Percentiles rank a stretch among this genome's conserved stretches.
phyloP scores from a whole-genome alignment of 1,140 invertebrate species.

The Aporrectodea caliginosa region DNA sequence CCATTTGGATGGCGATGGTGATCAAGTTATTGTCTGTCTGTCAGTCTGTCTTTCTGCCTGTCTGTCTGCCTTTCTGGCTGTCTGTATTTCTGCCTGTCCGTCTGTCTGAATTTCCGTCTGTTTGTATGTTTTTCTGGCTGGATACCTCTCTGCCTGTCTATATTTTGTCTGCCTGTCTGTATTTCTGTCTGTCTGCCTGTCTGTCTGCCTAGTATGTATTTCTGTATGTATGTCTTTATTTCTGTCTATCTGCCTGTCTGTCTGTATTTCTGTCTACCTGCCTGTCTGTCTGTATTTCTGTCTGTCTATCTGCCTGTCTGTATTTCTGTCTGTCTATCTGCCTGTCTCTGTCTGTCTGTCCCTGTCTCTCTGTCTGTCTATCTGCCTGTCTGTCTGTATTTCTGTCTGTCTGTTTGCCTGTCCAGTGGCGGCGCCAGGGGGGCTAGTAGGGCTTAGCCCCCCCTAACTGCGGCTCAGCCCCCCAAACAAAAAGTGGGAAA shows the following conservation, averaged over 20 bases:
- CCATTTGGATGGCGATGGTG: too few species aligned
- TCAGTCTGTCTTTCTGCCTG: background rate
- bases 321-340: background rate
- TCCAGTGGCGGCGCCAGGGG: background rate
- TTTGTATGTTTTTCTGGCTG: background rate
- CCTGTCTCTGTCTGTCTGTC: background rate
- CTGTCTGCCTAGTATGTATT: background rate
- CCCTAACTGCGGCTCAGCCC: too few species aligned
- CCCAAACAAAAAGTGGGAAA: too few species aligned
- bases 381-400: background rate
- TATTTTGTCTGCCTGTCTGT: background rate
- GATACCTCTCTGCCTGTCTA: background rate
- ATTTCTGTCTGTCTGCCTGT: background rate
- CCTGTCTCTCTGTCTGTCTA: background rate
- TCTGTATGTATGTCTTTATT: background rate
- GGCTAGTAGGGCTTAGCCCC: too few species aligned
- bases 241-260: background rate
- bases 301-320: background rate
- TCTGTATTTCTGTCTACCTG: background rate
- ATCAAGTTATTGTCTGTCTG: background rate
- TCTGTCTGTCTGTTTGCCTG: background rate
- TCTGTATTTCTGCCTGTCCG: background rate
- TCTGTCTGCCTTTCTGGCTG: background rate
- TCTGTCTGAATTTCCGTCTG: background rate
- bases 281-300: background rate